A percentile compares a stretch with the other conserved stretches of the same genome.
These are phyloP conservation scores for Pheosia gnoma DNA, from an alignment of 2,888 invertebrate genomes.

Conservation along the genomic window DNA sequence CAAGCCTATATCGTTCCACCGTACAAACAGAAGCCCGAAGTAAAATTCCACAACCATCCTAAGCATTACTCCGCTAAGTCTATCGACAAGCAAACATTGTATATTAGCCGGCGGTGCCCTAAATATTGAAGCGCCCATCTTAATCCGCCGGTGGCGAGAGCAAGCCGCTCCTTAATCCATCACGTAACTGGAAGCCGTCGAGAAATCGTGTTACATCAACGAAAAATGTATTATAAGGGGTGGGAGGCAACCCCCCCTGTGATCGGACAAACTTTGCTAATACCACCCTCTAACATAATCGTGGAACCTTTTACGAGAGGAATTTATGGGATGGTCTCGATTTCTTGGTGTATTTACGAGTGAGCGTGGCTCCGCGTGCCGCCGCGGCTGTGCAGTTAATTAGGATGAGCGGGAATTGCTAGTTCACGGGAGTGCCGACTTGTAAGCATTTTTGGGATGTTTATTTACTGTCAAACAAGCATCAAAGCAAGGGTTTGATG, in stretches of 20 bases:
- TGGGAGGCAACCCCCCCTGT: constrained; percentile 52
- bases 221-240: constrained; percentile 84
- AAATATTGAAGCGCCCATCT: constrained; percentile 76
- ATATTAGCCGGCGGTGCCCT: constrained; percentile 76
- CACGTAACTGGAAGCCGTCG: constrained; percentile 83
- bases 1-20: neutral
- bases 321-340: constrained; percentile 83
- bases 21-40: neutral
- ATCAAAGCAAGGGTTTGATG: neutral
- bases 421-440: constrained; percentile 1
- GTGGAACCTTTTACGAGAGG: constrained; percentile 84
- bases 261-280: constrained; percentile 84
- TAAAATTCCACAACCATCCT: constrained; percentile 43
- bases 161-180: constrained; percentile 82
- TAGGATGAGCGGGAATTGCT: constrained; percentile 69
- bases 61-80: constrained; percentile 68
- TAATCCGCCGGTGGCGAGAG: constrained; percentile 78
- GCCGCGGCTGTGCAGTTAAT: constrained; percentile 72
- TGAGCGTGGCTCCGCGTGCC: constrained; percentile 76
- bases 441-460: neutral
- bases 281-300: constrained; percentile 84
- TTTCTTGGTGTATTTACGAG: constrained; percentile 82
- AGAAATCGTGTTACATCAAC: constrained; percentile 85
- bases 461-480: neutral
- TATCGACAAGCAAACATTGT: constrained; percentile 78